Conservation (phyloP, 2,797 vertebrate genomes). For the Bovichtus diacanthus region DNA sequence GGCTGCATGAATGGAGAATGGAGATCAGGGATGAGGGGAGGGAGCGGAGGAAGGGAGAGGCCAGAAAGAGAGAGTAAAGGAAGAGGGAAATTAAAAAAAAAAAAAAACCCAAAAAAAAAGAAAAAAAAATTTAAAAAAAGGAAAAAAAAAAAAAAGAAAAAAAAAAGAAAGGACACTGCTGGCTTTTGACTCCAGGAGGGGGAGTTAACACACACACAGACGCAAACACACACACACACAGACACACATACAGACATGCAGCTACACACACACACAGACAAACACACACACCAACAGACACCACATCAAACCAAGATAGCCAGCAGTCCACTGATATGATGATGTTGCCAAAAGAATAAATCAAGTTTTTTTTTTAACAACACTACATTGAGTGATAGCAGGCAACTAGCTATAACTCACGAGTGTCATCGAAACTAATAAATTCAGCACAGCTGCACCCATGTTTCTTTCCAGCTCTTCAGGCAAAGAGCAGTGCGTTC, state of each 20-base stretch:
- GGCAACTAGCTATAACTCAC: neutral
- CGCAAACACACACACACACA: slow-evolving; percentile 24
- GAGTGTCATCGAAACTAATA: neutral
- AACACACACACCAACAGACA: slow-evolving; percentile 12
- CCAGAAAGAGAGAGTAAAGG: slow-evolving; percentile 45
- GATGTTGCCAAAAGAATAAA: slow-evolving; percentile 14
- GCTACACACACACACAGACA: neutral
- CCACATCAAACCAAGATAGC: neutral
- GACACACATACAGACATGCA: slow-evolving; percentile 8
- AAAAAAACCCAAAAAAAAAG: slow-evolving; percentile 31
- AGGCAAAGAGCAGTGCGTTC: neutral
- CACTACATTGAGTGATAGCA: neutral
- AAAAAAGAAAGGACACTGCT: slow-evolving; percentile 36
- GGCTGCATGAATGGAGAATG: slow-evolving; percentile 61
- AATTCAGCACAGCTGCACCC: neutral
- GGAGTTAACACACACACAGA: slow-evolving; percentile 22
- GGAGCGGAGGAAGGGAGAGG: neutral
- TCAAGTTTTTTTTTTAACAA: neutral
- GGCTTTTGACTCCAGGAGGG: slow-evolving; percentile 43
- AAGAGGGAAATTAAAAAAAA: slow-evolving; percentile 23
- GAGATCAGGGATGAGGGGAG: slow-evolving; percentile 40
- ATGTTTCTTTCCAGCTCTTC: neutral
- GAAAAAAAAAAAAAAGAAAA: slow-evolving; percentile 1
- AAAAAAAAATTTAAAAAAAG: slow-evolving; percentile 40
- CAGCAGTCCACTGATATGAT: slow-evolving; percentile 3